phyloP scores from a whole-genome alignment of 1,140 invertebrate genomes.

The Nasonia longicornis region DNA sequence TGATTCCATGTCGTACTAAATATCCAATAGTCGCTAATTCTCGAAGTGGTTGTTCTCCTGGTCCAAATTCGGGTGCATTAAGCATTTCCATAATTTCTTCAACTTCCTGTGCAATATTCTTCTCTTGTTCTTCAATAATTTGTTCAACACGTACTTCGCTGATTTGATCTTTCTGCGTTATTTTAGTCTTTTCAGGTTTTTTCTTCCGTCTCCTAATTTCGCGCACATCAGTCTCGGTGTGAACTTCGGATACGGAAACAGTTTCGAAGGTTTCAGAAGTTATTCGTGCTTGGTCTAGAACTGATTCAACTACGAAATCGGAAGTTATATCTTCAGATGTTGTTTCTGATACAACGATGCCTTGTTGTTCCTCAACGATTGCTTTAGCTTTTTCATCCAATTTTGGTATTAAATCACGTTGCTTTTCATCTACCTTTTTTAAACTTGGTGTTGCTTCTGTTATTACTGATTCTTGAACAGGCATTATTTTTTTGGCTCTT shows the following conservation, averaged over 20 bases:
- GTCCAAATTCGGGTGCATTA: constrained; percentile 82
- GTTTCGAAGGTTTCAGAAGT: constrained; percentile 63
- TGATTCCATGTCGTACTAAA: constrained; percentile 79
- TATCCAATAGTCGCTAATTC: constrained; percentile 86
- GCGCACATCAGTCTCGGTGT: constrained; percentile 64
- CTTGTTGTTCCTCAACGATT: constrained; percentile 70
- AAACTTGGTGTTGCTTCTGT: constrained; percentile 74
- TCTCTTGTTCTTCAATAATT: constrained; percentile 72
- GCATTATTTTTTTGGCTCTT: constrained; percentile 68
- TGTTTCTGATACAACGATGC: constrained; percentile 72
- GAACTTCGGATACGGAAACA: constrained; percentile 65
- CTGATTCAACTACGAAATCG: constrained; percentile 59
- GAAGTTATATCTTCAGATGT: constrained; percentile 69
- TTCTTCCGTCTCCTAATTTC: constrained; percentile 65
- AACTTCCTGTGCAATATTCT: constrained; percentile 77
- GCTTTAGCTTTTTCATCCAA: constrained; percentile 68
- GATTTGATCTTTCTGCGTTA: constrained; percentile 61
- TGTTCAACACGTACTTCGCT: constrained; percentile 68
- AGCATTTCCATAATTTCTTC: constrained; percentile 80
- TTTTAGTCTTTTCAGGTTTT: constrained; percentile 59
- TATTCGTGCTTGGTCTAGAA: constrained; percentile 56
- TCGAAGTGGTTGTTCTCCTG: constrained; percentile 80
- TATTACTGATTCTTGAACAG: constrained; percentile 72
- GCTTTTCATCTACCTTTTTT: constrained; percentile 74
- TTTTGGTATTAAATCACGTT: constrained; percentile 60